Conservation (phyloP, 2,797 vertebrate genomes). For the Enteromius paludinosus region DNA sequence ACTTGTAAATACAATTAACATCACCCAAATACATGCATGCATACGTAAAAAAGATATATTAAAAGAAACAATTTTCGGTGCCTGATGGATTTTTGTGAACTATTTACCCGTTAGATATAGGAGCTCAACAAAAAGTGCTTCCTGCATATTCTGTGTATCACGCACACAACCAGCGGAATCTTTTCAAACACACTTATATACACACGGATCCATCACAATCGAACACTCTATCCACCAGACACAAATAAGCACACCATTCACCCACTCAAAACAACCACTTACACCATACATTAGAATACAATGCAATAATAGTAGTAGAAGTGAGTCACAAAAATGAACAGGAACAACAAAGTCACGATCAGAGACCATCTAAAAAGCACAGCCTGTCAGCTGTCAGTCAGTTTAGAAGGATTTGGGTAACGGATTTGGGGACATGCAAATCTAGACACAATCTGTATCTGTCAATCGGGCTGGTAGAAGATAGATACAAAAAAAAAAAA, state of each 20-base stretch:
- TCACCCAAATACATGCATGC: conserved; percentile 21
- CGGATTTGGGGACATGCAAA: conserved; percentile 11
- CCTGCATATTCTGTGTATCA: neutral
- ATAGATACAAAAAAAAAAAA: neutral
- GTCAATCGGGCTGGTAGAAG: neutral
- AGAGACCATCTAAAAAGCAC: neutral
- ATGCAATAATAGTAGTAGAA: conserved; percentile 17
- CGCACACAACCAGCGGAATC: neutral
- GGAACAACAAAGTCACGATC: neutral
- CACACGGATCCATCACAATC: conserved; percentile 2
- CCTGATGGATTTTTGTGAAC: neutral
- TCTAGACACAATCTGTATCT: neutral
- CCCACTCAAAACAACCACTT: conserved; percentile 27
- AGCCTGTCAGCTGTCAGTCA: neutral
- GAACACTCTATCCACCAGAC: conserved; percentile 15
- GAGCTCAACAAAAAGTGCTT: conserved; percentile 20
- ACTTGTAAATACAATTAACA: conserved; percentile 1
- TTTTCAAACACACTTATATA: conserved; percentile 30
- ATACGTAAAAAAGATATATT: neutral
- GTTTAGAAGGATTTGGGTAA: neutral
- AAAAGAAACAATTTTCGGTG: neutral
- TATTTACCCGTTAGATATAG: neutral
- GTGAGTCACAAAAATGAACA: neutral
- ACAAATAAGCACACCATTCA: conserved; percentile 31
- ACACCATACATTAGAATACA: conserved; percentile 45